Conservation (phyloP, 2,797 vertebrate species). For the Scolopax bukidnonensis region DNA sequence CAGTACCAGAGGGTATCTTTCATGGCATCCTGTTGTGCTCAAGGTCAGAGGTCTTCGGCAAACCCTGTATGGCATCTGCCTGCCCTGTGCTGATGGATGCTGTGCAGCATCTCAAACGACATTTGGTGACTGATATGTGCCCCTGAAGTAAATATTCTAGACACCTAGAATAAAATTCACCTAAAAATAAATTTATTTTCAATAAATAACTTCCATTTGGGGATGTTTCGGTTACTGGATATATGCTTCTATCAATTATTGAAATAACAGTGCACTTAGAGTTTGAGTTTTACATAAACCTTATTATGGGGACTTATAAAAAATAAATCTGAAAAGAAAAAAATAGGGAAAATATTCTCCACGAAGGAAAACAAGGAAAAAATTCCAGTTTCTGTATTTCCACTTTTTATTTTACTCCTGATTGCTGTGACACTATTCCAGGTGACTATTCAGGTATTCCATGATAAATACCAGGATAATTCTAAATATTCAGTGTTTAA, state of each 20-base stretch:
- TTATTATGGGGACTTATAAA: background rate
- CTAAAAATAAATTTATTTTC: background rate
- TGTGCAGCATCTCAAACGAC: background rate
- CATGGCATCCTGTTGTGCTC: background rate
- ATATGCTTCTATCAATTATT: background rate
- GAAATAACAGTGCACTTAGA: background rate
- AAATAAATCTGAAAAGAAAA: background rate
- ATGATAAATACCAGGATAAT: background rate
- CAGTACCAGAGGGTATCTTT: background rate
- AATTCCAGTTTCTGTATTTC: background rate
- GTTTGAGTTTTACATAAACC: background rate
- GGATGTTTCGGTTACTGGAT: background rate
- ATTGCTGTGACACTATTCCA: background rate
- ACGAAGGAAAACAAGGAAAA: too few relatives aligned
- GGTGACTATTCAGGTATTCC: background rate
- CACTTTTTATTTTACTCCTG: background rate
- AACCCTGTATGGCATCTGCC: background rate
- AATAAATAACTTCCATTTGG: background rate
- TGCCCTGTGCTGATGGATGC: background rate
- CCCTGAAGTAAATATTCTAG: background rate
- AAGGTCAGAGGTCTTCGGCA: background rate
- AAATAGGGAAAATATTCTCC: fast-evolving
- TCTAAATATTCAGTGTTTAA: background rate
- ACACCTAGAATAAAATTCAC: background rate
- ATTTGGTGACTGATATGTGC: background rate